phyloP scores from a whole-genome alignment of 2,888 invertebrate genomes.

The Mythimna loreyi region DNA sequence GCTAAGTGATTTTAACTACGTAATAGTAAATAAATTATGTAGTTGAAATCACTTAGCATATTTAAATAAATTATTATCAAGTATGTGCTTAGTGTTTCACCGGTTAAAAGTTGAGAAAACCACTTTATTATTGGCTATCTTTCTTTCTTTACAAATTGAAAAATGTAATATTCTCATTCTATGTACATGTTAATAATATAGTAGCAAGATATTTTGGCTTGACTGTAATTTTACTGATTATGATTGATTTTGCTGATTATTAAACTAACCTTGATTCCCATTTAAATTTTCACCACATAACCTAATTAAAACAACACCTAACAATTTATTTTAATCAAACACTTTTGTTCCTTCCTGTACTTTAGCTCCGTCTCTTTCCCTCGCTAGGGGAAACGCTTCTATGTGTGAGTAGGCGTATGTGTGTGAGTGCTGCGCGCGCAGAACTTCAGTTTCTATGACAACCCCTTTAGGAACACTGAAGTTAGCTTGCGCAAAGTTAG shows the following conservation, averaged over 20 bases:
- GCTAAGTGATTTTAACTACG: too few species aligned
- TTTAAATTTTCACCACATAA: slow-evolving; percentile 41
- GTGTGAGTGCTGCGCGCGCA: slow-evolving; percentile 88
- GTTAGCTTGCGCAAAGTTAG: slow-evolving; percentile 81
- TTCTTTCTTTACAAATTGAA: rapidly evolving
- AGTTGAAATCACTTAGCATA: background rate
- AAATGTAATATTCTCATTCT: background rate
- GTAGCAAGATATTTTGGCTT: background rate
- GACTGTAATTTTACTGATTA: too few species aligned
- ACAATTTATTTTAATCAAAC: slow-evolving; percentile 41
- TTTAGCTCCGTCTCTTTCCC: slow-evolving; percentile 75
- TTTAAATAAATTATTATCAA: background rate
- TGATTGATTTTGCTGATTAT: background rate
- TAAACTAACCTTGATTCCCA: background rate
- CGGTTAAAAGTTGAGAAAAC: slow-evolving; percentile 33
- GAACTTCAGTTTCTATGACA: slow-evolving; percentile 90
- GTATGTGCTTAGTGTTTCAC: background rate
- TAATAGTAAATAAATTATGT: too few species aligned
- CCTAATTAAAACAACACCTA: slow-evolving; percentile 49
- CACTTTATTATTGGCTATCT: background rate
- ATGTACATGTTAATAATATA: background rate
- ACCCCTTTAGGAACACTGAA: slow-evolving; percentile 88
- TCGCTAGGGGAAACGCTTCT: slow-evolving; percentile 74
- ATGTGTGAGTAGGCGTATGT: slow-evolving; percentile 70
- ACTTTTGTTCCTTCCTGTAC: slow-evolving; percentile 75